A percentile compares a stretch with the other conserved stretches of the same genome.
These are phyloP conservation scores for Dinocampus coccinellae DNA, from an alignment of 2,888 invertebrate genomes.

Conservation along the genomic window DNA sequence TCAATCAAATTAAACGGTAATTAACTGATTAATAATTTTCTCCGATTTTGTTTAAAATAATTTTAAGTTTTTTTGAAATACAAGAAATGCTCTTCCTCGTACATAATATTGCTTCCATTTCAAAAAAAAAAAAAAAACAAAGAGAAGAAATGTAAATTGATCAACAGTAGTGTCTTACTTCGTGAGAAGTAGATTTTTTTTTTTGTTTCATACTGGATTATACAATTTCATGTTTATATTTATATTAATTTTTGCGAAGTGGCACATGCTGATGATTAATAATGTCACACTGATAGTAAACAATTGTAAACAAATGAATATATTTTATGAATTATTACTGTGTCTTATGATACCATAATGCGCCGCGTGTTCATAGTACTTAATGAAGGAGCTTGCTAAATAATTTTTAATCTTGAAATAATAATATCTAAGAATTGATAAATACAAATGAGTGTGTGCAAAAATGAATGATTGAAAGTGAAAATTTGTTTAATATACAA, in stretches of 20 bases:
- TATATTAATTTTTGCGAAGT: conserved; percentile 7
- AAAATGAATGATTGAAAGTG: conserved; percentile 15
- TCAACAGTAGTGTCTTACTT: conserved; percentile 3
- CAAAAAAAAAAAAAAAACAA: neutral
- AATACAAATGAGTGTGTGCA: conserved; percentile 27
- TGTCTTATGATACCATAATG: conserved; percentile 34
- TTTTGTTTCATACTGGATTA: neutral
- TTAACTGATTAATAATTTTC: neutral
- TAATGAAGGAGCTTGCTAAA: conserved; percentile 34
- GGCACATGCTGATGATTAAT: conserved; percentile 22
- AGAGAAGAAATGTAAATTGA: neutral
- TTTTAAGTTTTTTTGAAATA: neutral
- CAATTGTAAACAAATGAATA: conserved; percentile 44
- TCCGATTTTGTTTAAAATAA: neutral
- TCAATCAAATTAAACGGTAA: neutral
- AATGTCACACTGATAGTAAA: conserved; percentile 44
- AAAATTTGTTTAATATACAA: neutral
- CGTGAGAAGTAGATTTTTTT: neutral
- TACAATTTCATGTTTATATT: neutral
- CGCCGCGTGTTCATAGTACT: conserved; percentile 49
- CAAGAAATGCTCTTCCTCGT: neutral
- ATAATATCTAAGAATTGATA: conserved; percentile 22
- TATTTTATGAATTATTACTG: conserved; percentile 39
- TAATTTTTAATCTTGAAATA: neutral
- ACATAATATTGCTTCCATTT: conserved; percentile 7